These are phyloP conservation scores for Slavum lentiscoides DNA, from an alignment of 2,888 invertebrate species.

Conservation along the genomic window DNA sequence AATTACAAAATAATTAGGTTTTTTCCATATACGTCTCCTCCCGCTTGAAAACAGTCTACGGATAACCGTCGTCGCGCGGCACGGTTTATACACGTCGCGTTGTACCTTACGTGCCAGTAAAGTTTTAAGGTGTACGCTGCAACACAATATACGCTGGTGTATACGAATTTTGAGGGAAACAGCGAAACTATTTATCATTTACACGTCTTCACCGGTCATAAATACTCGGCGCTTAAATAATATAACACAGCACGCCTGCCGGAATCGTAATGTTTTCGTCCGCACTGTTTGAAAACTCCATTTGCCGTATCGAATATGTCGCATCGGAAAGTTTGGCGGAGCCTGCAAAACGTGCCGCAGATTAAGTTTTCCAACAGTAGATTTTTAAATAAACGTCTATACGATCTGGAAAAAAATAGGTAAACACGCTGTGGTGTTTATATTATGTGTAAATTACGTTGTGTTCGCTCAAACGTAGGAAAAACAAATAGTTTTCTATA, in stretches of 20 bases:
- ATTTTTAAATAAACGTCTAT: slow-evolving; percentile 24
- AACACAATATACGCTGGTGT: not conserved
- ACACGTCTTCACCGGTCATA: slow-evolving; percentile 20
- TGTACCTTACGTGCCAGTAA: not conserved
- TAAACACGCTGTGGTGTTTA: not conserved
- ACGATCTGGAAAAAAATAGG: not conserved
- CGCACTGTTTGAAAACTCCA: slow-evolving; percentile 43
- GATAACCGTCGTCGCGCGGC: too few species aligned
- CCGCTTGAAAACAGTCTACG: too few species aligned
- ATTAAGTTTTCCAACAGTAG: not conserved
- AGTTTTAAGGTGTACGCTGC: slow-evolving; percentile 15
- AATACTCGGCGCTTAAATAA: slow-evolving; percentile 9
- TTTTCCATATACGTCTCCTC: too few species aligned
- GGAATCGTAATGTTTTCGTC: slow-evolving; percentile 40
- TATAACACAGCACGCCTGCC: not conserved
- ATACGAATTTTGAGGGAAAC: slow-evolving; percentile 11
- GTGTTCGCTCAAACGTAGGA: too few species aligned
- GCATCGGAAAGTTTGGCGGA: slow-evolving; percentile 9
- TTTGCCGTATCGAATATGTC: slow-evolving; percentile 38
- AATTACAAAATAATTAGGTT: too few species aligned
- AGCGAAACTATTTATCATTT: slow-evolving; percentile 46
- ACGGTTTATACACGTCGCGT: too few species aligned
- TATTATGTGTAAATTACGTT: too few species aligned
- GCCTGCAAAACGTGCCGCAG: not conserved
- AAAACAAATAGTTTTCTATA: too few species aligned